A percentile compares a stretch with the other conserved stretches of the same genome.
Evolutionary conservation across 2,113 vertebrate species (phyloP).

Genomic region (Poeciliopsis occidentalis): DNA sequence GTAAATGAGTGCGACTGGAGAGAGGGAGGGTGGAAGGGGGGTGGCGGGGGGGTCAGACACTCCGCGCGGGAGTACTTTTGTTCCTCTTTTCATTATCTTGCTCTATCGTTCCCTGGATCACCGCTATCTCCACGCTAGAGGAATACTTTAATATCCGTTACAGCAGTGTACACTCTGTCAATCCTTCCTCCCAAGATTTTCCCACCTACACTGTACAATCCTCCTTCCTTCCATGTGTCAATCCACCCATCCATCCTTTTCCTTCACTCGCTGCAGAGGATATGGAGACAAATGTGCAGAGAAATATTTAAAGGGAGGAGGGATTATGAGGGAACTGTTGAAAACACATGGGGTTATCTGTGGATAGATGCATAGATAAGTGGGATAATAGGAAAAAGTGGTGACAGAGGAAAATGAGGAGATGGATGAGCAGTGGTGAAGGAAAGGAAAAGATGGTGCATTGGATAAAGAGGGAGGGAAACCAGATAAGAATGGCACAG

Average conservation of each 20-base stretch:
- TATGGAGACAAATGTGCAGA: slow-evolving; percentile 42
- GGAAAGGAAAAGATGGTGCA: slow-evolving; percentile 43
- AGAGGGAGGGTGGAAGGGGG: slow-evolving; percentile 66
- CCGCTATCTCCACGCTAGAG: slow-evolving; percentile 78
- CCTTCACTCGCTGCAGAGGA: slow-evolving; percentile 34
- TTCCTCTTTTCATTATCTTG: slow-evolving; percentile 86
- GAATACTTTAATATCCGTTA: slow-evolving; percentile 86
- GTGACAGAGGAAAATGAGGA: slow-evolving; percentile 35
- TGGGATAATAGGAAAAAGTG: slow-evolving; percentile 40
- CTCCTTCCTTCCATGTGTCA: slow-evolving; percentile 32
- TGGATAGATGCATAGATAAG: slow-evolving; percentile 21
- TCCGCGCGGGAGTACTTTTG: slow-evolving; percentile 80
- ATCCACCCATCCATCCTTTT: slow-evolving; percentile 16
- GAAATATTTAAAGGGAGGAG: slow-evolving; percentile 24
- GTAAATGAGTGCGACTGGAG: slow-evolving; percentile 83
- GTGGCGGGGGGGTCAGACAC: slow-evolving; percentile 78
- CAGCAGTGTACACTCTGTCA: slow-evolving; percentile 70
- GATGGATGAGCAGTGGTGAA: slow-evolving; percentile 39
- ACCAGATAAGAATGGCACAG: slow-evolving; percentile 42
- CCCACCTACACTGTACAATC: slow-evolving; percentile 37
- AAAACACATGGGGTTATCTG: slow-evolving; percentile 30
- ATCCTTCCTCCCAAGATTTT: slow-evolving; percentile 41
- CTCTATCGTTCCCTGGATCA: slow-evolving; percentile 83
- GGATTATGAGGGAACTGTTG: slow-evolving; percentile 27
- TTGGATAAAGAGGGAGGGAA: slow-evolving; percentile 25